A percentile compares a stretch with the other conserved stretches of the same genome.
Evolutionary conservation across 64 coral and sea anemone genomes (phyloP).

Genomic region (Orbicella faveolata): DNA sequence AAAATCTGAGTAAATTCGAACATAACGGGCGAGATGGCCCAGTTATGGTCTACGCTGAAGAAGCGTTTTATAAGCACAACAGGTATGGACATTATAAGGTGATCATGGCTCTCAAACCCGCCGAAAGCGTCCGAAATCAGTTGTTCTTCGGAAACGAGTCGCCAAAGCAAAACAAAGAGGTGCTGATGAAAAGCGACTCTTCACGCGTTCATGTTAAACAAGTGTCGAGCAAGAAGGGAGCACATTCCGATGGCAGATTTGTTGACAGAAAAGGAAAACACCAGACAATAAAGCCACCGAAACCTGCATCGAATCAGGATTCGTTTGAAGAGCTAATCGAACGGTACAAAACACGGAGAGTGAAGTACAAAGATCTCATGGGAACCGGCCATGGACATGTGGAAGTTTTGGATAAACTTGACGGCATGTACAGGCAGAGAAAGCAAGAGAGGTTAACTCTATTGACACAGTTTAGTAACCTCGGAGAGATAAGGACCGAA

Average conservation of each 20-base stretch:
- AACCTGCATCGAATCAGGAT: conserved; percentile 30
- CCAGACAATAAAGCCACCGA: not conserved
- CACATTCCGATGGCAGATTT: not conserved
- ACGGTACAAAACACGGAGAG: conserved; percentile 63
- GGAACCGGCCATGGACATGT: conserved; percentile 44
- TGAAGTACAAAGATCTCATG: conserved; percentile 50
- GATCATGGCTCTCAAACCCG: conserved; percentile 65
- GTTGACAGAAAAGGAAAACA: conserved; percentile 3
- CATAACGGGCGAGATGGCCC: conserved; percentile 70
- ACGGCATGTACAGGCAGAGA: conserved; percentile 55
- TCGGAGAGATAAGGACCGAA: conserved; percentile 26
- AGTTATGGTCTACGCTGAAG: conserved; percentile 74
- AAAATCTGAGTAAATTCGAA: conserved; percentile 79
- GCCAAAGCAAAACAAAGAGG: conserved; percentile 14
- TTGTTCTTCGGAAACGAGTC: conserved; percentile 68
- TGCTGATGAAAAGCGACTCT: not conserved
- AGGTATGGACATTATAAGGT: conserved; percentile 66
- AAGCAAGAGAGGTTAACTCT: conserved; percentile 61
- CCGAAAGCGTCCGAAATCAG: conserved; percentile 76
- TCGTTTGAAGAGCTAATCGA: conserved; percentile 71
- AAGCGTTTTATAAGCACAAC: conserved; percentile 3
- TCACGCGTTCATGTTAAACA: conserved; percentile 22
- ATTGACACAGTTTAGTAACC: conserved; percentile 41
- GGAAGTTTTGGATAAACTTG: conserved; percentile 71
- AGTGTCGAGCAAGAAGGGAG: not conserved